Evolutionary conservation across 2,113 vertebrate species (phyloP).

Genomic region (Hepsetus odoe): DNA sequence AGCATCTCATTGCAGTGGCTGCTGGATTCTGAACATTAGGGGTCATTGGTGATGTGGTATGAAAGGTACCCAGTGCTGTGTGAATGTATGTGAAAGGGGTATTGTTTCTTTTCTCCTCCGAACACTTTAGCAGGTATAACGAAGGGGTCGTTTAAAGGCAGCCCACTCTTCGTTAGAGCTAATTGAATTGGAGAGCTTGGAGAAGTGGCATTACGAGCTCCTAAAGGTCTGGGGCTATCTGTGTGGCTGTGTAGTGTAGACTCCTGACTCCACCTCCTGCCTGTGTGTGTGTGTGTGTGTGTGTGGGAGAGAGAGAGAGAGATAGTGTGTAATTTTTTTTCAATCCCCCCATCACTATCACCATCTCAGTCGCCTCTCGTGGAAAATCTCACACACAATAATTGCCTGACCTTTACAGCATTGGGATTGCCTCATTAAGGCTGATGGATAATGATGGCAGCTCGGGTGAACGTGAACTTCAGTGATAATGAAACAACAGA

Average conservation of each 20-base stretch:
- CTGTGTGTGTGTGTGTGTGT: slow-evolving; percentile 40
- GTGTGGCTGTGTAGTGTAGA: slow-evolving; percentile 30
- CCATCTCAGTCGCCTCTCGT: slow-evolving; percentile 71
- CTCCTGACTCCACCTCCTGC: slow-evolving; percentile 13
- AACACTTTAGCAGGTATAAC: slow-evolving; percentile 20
- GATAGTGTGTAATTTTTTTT: slow-evolving; percentile 50
- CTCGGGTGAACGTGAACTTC: slow-evolving; percentile 92
- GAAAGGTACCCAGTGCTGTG: neutral
- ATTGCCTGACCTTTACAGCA: slow-evolving; percentile 98
- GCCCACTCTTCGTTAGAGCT: slow-evolving; percentile 48
- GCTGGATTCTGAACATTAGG: neutral
- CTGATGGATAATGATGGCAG: slow-evolving; percentile 89
- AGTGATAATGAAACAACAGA: slow-evolving; percentile 95
- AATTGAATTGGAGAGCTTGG: slow-evolving; percentile 50
- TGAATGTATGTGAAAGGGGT: neutral
- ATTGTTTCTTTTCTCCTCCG: neutral
- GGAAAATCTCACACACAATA: slow-evolving; percentile 95
- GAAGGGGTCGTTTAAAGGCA: slow-evolving; percentile 42
- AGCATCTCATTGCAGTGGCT: neutral
- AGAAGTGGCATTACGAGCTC: slow-evolving; percentile 45
- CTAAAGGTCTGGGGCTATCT: slow-evolving; percentile 40
- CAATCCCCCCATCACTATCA: slow-evolving; percentile 51
- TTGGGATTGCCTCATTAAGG: slow-evolving; percentile 97
- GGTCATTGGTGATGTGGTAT: neutral
- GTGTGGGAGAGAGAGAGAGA: slow-evolving; percentile 27